These are phyloP conservation scores for Prinia subflava DNA, from an alignment of 2,113 vertebrate species.

Conservation along the genomic window DNA sequence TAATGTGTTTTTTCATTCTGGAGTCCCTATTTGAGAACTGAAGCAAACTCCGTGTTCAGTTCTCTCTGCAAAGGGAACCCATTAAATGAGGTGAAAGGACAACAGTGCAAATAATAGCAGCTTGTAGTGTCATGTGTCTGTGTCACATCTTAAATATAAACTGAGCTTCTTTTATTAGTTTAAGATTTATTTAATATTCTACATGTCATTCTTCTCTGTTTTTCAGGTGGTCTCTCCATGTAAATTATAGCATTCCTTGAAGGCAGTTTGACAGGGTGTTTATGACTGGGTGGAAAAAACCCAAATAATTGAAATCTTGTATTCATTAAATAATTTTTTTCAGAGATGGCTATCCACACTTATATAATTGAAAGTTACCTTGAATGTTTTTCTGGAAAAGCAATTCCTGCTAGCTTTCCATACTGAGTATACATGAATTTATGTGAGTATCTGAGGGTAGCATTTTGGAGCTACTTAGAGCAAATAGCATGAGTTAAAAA, in stretches of 20 bases:
- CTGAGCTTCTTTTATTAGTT: background rate
- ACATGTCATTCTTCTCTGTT: background rate
- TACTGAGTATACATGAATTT: background rate
- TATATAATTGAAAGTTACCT: background rate
- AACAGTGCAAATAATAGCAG: background rate
- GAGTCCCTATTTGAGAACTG: background rate
- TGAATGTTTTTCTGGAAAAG: background rate
- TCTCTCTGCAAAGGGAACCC: background rate
- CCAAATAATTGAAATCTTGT: background rate
- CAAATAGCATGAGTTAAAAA: background rate
- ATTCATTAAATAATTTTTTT: background rate
- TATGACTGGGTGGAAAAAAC: background rate
- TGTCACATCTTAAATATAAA: background rate
- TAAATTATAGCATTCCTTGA: background rate
- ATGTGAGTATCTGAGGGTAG: background rate
- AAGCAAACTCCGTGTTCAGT: background rate
- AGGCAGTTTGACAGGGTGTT: background rate
- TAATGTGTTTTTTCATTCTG: background rate
- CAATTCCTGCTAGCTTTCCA: background rate
- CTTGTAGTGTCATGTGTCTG: background rate
- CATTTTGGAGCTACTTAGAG: background rate
- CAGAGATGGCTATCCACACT: background rate
- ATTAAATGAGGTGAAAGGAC: background rate
- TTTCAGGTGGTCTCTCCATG: background rate
- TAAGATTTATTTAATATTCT: background rate